Base-by-base conservation (phyloP, 1,140 invertebrate species). In the Lethrus apterus region DNA sequence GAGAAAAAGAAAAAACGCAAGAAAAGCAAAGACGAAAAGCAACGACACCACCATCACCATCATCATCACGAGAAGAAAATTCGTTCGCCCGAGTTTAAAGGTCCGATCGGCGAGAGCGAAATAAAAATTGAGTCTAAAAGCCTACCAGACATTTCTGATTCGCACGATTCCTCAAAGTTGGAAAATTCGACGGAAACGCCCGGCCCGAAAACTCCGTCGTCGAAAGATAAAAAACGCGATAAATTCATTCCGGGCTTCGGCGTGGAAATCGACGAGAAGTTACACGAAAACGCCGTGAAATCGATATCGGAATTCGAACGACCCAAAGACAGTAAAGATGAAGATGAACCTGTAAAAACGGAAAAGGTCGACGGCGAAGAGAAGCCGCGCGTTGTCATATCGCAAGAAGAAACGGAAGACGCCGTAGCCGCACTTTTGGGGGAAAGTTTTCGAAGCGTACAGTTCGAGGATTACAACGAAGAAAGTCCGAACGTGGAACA, bases 371-470 rank as follows among this genome's bases (percentile, higher is more conserved):
- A 56, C 48, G 83, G 86, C 32, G 57, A 56, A 49, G 84, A 89
- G 50, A 89, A 89, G 58, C 82, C 84, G 0, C 72, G 87, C 30
- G 82, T 86, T 1, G 76, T 87, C 0, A 92, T 92, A 54, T 92
- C 88, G 1, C 88, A 92, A 68, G 89, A 92, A 70, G 89, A 93
- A 70, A 93, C 89, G 0, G 88, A 89, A 60, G 89, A 91, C 67
- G 89, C 89, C 0, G 89, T 93, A 0, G 89, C 89, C 2, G 89
- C 88, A 4, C 65, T 93, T 3, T 64, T 92, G 15, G 85, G 84
- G 23, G 87, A 90, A 65, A 88, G 86, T 44, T 89, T 90, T 62
- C 83, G 83, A 4, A 52, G 59, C 46, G 65, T 63, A 50, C 58
- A 70, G 14, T 76, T 75, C 58, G 57, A 63, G 34, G 70, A 69